phyloP scores from a whole-genome alignment of 1,140 invertebrate species.

The Pectinophora gossypiella region DNA sequence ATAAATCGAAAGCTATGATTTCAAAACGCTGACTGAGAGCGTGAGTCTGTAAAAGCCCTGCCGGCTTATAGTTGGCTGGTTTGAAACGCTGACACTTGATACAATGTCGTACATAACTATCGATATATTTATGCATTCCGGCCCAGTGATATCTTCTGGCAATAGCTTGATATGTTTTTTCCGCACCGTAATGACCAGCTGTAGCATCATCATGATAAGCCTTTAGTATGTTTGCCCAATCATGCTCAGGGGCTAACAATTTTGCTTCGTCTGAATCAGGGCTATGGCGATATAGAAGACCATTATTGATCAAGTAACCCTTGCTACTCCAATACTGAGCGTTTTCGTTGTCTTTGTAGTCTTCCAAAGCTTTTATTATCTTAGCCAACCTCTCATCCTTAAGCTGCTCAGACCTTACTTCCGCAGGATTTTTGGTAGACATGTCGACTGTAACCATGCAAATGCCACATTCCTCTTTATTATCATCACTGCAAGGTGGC shows the following conservation, averaged over 20 bases:
- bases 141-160: conserved; percentile 32
- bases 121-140: conserved; percentile 30
- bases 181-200: conserved; percentile 32
- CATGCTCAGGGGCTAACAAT: conserved; percentile 23
- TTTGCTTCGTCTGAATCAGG: conserved; percentile 22
- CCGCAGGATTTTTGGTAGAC: conserved; percentile 9
- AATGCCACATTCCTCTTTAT: conserved; percentile 15
- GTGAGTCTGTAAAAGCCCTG: conserved; percentile 23
- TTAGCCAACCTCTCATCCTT: conserved; percentile 24
- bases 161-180: conserved; percentile 27
- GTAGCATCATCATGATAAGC: conserved; percentile 30
- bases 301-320: conserved; percentile 32
- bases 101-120: conserved; percentile 23
- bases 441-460: conserved; percentile 26
- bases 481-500: conserved; percentile 17
- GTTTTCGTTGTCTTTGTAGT: conserved; percentile 5
- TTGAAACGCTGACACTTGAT: conserved; percentile 34
- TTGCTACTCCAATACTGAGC: conserved; percentile 14
- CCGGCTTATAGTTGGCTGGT: conserved; percentile 29
- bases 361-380: conserved; percentile 28
- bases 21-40: conserved; percentile 29
- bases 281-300: conserved; percentile 24
- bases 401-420: conserved; percentile 29
- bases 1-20: conserved; percentile 32
- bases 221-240: conserved; percentile 16